Evolutionary conservation across 2,113 vertebrate genomes (phyloP).

Genomic region (Eleginops maclovinus): DNA sequence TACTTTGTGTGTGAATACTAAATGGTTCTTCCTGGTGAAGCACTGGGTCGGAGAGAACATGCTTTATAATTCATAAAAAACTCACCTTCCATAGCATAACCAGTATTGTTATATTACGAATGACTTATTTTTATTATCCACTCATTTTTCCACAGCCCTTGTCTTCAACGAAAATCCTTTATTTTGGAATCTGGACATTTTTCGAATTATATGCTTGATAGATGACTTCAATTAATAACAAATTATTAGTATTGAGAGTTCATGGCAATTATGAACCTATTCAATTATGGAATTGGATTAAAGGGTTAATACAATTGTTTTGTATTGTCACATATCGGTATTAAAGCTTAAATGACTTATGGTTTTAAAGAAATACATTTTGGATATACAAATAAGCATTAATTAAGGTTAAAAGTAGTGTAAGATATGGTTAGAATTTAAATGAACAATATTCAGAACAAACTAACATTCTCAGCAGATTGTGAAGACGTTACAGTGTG

Average conservation of each 20-base stretch:
- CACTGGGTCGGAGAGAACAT: not conserved
- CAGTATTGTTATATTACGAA: no score
- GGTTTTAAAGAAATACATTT: not conserved
- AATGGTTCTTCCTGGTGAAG: not conserved
- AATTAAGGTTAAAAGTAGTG: no score
- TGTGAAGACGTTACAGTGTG: no score
- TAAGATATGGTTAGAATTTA: no score
- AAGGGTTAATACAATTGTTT: no score
- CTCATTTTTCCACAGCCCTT: not conserved
- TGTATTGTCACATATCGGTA: no score
- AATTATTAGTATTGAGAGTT: not conserved
- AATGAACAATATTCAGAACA: no score
- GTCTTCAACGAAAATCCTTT: not conserved
- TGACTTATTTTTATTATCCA: not conserved
- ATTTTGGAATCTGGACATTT: not conserved
- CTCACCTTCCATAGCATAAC: no score
- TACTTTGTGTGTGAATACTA: not conserved
- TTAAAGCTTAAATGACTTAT: not conserved
- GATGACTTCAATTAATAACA: not conserved
- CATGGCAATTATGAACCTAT: not conserved
- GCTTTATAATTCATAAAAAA: slow-evolving; percentile 7
- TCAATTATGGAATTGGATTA: not conserved
- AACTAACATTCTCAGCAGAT: no score
- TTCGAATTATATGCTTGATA: not conserved
- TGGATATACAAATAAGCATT: not conserved